These are phyloP conservation scores for Neodon shergylaensis DNA, from an alignment of 2,113 vertebrate species.

Conservation along the genomic window DNA sequence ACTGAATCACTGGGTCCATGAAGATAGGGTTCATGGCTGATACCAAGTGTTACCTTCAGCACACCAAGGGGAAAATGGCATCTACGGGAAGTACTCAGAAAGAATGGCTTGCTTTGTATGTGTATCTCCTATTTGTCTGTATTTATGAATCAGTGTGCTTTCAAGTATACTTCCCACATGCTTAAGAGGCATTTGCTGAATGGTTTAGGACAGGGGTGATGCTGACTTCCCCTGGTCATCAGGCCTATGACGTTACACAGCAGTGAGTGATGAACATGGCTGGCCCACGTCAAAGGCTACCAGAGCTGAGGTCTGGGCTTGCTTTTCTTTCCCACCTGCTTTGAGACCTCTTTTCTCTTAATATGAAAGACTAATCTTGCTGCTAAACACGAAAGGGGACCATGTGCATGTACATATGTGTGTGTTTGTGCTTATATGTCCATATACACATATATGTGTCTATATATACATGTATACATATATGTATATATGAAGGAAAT, in stretches of 20 bases:
- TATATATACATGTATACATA: background rate
- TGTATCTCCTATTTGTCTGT: constrained; percentile 16
- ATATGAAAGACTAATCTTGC: constrained; percentile 24
- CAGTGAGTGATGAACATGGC: background rate
- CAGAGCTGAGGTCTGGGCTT: background rate
- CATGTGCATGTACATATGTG: constrained; percentile 28
- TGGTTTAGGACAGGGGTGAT: background rate
- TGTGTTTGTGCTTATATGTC: constrained; percentile 48
- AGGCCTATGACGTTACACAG: background rate
- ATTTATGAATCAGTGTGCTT: constrained; percentile 30
- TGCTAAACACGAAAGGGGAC: constrained; percentile 18
- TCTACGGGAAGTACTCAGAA: background rate
- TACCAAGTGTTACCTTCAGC: background rate
- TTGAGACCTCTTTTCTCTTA: background rate
- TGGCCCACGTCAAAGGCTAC: background rate
- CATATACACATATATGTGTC: background rate
- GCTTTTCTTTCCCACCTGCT: background rate
- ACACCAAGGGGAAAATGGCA: background rate
- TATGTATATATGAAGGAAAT: constrained; percentile 71
- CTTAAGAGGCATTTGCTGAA: background rate
- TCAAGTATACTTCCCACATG: background rate
- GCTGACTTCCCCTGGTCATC: background rate
- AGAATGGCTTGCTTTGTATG: background rate
- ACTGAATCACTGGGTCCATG: background rate
- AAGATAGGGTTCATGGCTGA: background rate